Percentiles rank a stretch among this genome's conserved stretches.
These are phyloP conservation scores for Pterostichus madidus DNA, from an alignment of 2,888 invertebrate species.

Conservation along the genomic window DNA sequence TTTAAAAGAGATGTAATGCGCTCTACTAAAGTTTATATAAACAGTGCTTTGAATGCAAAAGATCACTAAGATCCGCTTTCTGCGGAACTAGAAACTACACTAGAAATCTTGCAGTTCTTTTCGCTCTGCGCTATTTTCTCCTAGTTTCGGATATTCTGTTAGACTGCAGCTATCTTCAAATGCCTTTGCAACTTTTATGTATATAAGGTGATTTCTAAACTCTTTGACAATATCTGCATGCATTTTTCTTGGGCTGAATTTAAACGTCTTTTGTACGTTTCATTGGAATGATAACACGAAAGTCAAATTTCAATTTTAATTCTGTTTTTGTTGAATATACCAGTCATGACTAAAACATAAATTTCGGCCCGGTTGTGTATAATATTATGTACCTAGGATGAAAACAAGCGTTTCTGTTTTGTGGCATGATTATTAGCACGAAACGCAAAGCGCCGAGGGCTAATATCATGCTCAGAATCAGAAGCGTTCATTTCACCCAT, in stretches of 20 bases:
- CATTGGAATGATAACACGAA: no score
- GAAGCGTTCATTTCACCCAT: no score
- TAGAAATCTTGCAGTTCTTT: no score
- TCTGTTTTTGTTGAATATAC: no score
- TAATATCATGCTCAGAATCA: no score
- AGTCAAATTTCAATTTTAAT: no score
- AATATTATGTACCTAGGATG: no score
- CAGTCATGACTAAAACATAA: no score
- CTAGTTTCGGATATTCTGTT: slow-evolving; percentile 29
- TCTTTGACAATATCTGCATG: neutral
- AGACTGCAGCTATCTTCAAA: neutral
- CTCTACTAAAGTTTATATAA: slow-evolving; percentile 2
- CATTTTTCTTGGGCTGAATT: neutral
- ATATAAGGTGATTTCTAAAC: neutral
- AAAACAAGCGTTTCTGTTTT: no score
- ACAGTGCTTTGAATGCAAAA: slow-evolving; percentile 22
- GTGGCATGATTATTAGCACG: no score
- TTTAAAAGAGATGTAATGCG: slow-evolving; percentile 40
- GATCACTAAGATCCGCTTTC: slow-evolving; percentile 1
- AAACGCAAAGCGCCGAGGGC: no score
- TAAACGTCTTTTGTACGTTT: neutral
- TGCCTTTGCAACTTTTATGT: slow-evolving; percentile 7
- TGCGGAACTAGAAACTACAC: neutral
- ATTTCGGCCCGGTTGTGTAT: no score
- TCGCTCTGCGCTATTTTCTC: slow-evolving; percentile 8